Evolutionary conservation across 2,113 vertebrate species (phyloP).

Genomic region (Microtus ochrogaster): DNA sequence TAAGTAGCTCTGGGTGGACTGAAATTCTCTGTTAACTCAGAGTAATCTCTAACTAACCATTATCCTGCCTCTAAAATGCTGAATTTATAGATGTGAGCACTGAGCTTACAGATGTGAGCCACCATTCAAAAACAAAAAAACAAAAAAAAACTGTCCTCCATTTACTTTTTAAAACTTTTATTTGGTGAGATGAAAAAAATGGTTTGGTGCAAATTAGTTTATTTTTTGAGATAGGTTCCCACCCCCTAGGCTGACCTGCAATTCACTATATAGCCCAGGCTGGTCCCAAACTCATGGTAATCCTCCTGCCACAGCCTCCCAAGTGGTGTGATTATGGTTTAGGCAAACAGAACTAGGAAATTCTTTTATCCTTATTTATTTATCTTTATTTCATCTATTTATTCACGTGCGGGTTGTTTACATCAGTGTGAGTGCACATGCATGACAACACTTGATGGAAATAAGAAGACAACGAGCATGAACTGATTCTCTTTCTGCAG

Average conservation of each 20-base stretch:
- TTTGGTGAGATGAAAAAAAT: background rate
- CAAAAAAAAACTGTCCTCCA: background rate
- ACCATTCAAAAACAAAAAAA: background rate
- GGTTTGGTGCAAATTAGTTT: background rate
- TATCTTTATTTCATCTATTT: background rate
- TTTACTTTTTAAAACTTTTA: background rate
- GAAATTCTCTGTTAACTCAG: background rate
- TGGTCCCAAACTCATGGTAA: background rate
- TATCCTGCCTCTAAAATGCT: background rate
- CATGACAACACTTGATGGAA: background rate
- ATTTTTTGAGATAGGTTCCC: background rate
- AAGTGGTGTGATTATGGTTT: background rate
- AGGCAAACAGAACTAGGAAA: background rate
- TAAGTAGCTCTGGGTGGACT: background rate
- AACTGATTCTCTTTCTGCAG: too few species aligned
- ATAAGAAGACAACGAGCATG: background rate
- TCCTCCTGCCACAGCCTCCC: background rate
- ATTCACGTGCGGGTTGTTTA: background rate
- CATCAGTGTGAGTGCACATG: background rate
- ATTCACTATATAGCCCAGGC: background rate
- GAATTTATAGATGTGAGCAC: background rate
- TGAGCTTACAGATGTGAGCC: background rate
- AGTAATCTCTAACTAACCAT: background rate
- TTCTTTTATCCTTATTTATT: background rate
- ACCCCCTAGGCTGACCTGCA: background rate